phyloP scores from a whole-genome alignment of 1,140 invertebrate species.

The Polypedilum vanderplanki region DNA sequence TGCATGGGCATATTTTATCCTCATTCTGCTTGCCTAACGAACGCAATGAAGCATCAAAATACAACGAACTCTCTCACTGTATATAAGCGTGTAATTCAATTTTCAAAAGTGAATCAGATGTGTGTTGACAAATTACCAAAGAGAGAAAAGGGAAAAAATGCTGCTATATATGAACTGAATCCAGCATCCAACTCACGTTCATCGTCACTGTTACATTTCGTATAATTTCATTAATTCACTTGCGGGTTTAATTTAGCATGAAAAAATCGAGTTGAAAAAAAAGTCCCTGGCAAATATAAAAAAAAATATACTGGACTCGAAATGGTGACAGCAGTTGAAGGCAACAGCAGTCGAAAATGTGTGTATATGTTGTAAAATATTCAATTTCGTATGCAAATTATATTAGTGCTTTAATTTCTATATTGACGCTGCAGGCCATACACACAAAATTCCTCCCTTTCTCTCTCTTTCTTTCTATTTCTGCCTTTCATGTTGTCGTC shows the following conservation, averaged over 20 bases:
- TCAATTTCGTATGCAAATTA: constrained; percentile 5
- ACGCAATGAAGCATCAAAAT: background rate
- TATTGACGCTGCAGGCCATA: constrained; percentile 2
- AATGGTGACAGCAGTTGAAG: constrained; percentile 1
- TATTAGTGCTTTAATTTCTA: constrained; percentile 19
- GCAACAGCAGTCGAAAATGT: constrained; percentile 16
- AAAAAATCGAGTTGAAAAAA: background rate
- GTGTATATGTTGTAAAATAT: constrained; percentile 19
- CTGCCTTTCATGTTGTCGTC: background rate
- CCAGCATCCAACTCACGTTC: background rate
- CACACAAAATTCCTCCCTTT: background rate
- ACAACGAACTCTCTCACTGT: background rate
- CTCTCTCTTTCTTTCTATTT: background rate
- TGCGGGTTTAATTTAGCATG: constrained; percentile 17
- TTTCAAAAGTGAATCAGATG: constrained; percentile 18
- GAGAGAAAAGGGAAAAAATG: background rate
- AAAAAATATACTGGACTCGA: background rate
- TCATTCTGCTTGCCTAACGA: background rate
- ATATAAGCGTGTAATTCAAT: background rate
- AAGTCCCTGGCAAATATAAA: background rate
- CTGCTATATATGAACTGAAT: background rate
- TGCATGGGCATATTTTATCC: constrained; percentile 3
- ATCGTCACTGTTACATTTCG: constrained; percentile 17
- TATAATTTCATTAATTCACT: constrained; percentile 19
- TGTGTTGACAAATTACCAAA: constrained; percentile 17